Base-by-base conservation (phyloP, 2,797 vertebrate species). In the Sylvia borin region DNA sequence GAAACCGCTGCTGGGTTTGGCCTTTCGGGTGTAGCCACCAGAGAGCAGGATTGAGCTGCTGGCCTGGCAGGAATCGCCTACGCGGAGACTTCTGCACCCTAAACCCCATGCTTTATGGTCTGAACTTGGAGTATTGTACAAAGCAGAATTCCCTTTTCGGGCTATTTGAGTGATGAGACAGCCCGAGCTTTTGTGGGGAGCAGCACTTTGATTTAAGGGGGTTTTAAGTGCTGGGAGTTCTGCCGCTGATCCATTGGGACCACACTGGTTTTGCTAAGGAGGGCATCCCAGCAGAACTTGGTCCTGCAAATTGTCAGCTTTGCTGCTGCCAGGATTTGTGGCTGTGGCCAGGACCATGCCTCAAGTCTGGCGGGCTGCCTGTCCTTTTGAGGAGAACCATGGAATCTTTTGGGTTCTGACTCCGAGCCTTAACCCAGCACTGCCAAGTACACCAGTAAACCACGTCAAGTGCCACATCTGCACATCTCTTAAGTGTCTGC, bases 1-100 rank as follows among this genome's bases (percentile, higher is more conserved):
- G 68, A 13, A 29, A 2, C 5, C 4, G 2, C 34, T 22, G 61
- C 54, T 51, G 73, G 34, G 6, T 27, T 47, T 24, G 20, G 61
- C 29, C 16, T 75, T 65, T 75, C 29, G 2, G 25, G 2, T 45
- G 43, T 6, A 80, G 45, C 93, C 96, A 92, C 72, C 91, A 97
- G 96, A 94, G 96, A 90, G 97, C 93, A 88, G 95, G 90, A 42
- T 47, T 79, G 96, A 97, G 92, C 96, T 90, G 79, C 88, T 66
- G 31, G 14, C 51, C 68, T 26, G 60, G 7, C 74, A 53, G 78
- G 53, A 83, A 36, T 20, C 36, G 3, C 13, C 0, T 1, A 2
- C 13, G 32, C 1, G 1, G 26, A 53, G 43, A 10, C 6, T 67
- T 65, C 5, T 4, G 38, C 11, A 0, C 26, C 27, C 43, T 51